Conservation (phyloP, 2,888 invertebrate species). For the Rotaria socialis region DNA sequence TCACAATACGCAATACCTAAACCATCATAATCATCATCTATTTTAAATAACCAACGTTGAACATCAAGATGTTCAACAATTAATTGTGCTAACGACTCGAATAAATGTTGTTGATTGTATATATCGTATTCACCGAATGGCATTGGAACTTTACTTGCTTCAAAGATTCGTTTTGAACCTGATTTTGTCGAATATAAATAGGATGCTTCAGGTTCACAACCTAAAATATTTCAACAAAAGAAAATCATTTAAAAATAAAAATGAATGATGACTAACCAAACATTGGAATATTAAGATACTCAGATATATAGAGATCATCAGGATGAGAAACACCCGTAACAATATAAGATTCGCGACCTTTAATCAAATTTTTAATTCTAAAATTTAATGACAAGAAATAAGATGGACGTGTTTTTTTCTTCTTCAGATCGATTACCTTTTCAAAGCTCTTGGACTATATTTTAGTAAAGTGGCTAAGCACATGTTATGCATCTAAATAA, state of each 20-base stretch:
- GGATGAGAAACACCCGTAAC: constrained; percentile 56
- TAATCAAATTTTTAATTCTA: constrained; percentile 54
- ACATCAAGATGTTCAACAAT: constrained; percentile 58
- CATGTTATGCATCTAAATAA: constrained; percentile 56
- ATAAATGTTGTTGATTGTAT: constrained; percentile 57
- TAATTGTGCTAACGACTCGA: constrained; percentile 58
- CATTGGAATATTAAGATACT: constrained; percentile 55
- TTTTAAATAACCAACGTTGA: constrained; percentile 58
- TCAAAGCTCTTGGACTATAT: constrained; percentile 57
- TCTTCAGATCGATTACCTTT: constrained; percentile 48
- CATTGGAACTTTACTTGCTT: constrained; percentile 53
- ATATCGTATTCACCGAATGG: constrained; percentile 59
- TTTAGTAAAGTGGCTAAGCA: constrained; percentile 57
- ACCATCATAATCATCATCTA: constrained; percentile 58
- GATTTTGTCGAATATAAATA: constrained; percentile 59
- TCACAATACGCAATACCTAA: constrained; percentile 58
- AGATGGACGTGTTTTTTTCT: background rate
- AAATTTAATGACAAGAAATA: background rate
- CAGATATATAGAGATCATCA: constrained; percentile 57
- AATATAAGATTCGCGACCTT: constrained; percentile 57
- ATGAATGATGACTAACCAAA: constrained; percentile 48
- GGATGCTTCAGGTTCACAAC: constrained; percentile 56
- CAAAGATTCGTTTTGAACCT: constrained; percentile 58
- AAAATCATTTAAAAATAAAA: background rate
- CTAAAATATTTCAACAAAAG: background rate